phyloP scores from a whole-genome alignment of 2,797 vertebrate genomes.

The Cynopterus sphinx region DNA sequence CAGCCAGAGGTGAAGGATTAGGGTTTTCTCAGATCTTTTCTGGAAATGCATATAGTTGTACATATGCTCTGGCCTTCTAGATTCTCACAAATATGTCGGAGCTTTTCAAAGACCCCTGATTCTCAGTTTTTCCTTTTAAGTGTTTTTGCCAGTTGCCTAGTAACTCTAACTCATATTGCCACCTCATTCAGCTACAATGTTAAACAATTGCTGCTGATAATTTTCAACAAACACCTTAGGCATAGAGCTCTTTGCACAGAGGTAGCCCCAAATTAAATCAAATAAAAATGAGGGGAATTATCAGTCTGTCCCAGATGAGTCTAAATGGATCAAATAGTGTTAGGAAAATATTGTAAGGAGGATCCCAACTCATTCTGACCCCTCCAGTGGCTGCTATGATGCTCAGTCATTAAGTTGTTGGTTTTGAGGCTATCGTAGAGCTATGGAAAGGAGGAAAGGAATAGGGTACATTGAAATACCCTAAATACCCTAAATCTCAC shows the following conservation, averaged over 20 bases:
- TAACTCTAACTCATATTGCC: neutral
- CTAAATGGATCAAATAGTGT: neutral
- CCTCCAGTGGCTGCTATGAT: neutral
- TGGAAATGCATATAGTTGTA: neutral
- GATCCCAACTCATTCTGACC: neutral
- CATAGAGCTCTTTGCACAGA: neutral
- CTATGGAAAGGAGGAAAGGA: neutral
- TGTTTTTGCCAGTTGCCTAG: neutral
- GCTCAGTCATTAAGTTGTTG: neutral
- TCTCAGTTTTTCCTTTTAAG: neutral
- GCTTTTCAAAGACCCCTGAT: neutral
- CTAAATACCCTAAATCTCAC: neutral
- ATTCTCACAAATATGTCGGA: neutral
- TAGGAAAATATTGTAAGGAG: neutral
- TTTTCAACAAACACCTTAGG: neutral
- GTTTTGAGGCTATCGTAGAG: neutral
- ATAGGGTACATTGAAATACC: neutral
- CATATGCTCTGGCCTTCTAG: neutral
- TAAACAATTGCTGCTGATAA: neutral
- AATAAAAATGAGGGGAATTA: neutral
- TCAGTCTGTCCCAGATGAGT: neutral
- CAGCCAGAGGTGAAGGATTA: neutral
- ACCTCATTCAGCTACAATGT: neutral
- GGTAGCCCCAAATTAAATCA: neutral
- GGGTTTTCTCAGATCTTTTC: neutral